Evolutionary conservation across 2,797 vertebrate species (phyloP).

Genomic region (Tragopan temminckii): DNA sequence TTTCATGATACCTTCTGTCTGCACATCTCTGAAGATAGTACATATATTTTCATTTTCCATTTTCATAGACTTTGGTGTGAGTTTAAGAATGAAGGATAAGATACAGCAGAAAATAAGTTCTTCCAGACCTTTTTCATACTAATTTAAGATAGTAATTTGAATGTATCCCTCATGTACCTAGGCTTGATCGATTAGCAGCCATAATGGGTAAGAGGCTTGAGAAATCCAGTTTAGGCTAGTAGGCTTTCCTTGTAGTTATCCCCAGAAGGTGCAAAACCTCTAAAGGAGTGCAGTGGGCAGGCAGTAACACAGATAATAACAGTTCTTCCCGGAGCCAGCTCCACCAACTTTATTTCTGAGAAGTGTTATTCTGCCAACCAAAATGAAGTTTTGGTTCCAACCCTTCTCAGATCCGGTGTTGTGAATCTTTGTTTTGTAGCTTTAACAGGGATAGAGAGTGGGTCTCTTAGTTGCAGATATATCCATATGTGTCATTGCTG

Average conservation of each 20-base stretch:
- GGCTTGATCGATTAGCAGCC: background rate
- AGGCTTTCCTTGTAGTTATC: background rate
- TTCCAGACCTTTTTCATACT: background rate
- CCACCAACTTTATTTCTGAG: background rate
- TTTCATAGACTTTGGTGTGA: background rate
- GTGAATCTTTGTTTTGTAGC: background rate
- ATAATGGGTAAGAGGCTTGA: background rate
- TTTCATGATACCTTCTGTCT: accelerated
- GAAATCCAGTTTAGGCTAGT: accelerated
- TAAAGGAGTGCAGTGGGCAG: accelerated
- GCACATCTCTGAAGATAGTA: background rate
- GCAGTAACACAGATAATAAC: background rate
- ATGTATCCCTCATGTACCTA: background rate
- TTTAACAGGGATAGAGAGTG: background rate
- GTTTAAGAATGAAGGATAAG: background rate
- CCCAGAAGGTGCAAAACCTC: background rate
- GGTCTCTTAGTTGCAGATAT: background rate
- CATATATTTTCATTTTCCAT: background rate
- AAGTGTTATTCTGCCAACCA: background rate
- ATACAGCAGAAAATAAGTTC: background rate
- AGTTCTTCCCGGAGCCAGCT: background rate
- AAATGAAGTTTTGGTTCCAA: background rate
- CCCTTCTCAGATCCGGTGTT: background rate
- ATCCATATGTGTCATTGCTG: background rate
- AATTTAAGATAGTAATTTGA: background rate